Conservation (phyloP, 2,888 invertebrate genomes). For the Homarus gammarus region DNA sequence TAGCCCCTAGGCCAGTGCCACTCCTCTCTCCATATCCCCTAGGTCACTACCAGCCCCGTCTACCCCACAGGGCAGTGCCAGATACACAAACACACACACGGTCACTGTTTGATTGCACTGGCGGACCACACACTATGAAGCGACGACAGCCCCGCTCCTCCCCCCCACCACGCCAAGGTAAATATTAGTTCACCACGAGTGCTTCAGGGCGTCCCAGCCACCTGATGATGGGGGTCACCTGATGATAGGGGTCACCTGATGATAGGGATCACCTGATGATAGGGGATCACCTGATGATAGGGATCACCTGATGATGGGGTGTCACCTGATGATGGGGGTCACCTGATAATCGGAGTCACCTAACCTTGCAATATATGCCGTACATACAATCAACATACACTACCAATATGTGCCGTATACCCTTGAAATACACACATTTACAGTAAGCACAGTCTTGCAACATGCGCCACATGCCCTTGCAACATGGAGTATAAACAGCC, state of each 20-base stretch:
- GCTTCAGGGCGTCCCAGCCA: not conserved
- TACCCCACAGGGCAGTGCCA: too few species aligned
- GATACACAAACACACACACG: not conserved
- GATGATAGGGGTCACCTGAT: not conserved
- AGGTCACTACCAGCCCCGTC: too few species aligned
- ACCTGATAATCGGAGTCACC: not conserved
- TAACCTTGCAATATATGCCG: too few species aligned
- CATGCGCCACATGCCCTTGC: too few species aligned
- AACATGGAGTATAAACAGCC: too few species aligned
- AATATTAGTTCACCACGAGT: not conserved
- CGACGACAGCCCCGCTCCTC: not conserved
- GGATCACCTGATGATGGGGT: not conserved
- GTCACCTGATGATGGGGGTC: not conserved
- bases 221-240: not conserved
- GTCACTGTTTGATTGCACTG: constrained; percentile 9
- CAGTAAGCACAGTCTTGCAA: too few species aligned
- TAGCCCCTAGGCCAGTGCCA: not conserved
- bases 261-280: too few species aligned
- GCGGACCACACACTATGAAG: not conserved
- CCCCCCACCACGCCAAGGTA: not conserved
- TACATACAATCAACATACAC: too few species aligned
- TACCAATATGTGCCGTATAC: too few species aligned
- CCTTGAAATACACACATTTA: too few species aligned
- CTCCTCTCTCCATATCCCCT: not conserved
- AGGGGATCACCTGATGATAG: not conserved